Evolutionary conservation across 2,113 vertebrate species (phyloP), one percentile per base, ranked within the genome.

Genomic region (Galeopterus variegatus): DNA sequence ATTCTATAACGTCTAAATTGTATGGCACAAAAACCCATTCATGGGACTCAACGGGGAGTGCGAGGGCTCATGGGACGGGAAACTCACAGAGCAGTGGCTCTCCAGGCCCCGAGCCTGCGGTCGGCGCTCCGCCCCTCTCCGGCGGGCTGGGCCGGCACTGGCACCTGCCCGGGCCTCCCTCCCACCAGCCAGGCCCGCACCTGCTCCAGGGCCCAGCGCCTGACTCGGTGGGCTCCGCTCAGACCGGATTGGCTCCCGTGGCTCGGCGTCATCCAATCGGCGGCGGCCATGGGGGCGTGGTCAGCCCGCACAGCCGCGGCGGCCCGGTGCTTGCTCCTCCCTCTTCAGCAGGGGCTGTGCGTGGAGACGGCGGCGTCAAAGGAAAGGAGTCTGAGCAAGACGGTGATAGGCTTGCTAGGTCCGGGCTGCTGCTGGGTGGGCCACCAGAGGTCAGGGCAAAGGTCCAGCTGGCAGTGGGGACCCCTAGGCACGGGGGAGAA

Each of bases 1-100:
- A 69, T 65, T 72, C 64, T 89, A 69, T 45, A 33, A 41, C 10
- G 17, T 90, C 86, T 86, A 26, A 81, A 85, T 90, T 21, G 19
- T 28, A 62, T 6, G 69, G 50, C 36, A 36, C 28, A 60, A 62
- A 86, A 67, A 19, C 5, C 50, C 26, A 62, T 41, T 36, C 31
- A 28, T 4, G 67, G 15, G 14, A 70, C 45, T 79, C 52, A 2
- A 4, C 41, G 12, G 79, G 60, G 8, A 76, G 50, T 48, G 24
- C 75, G 18, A 36, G 67, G 75, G 52, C 52, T 73, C 48, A 23
- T 1, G n/a, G 23, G 36, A 31, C 36, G 65, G 56, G 50, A 24
- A 8, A 31, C 21, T 31, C 31, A 52, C 28, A 70, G 72, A 70
- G 11, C 12, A 5, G 65, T 0, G 24, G 48, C 24, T 75, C 62